These are phyloP conservation scores for Anguilla obscura DNA, from an alignment of 2,797 vertebrate genomes.

Conservation along the genomic window DNA sequence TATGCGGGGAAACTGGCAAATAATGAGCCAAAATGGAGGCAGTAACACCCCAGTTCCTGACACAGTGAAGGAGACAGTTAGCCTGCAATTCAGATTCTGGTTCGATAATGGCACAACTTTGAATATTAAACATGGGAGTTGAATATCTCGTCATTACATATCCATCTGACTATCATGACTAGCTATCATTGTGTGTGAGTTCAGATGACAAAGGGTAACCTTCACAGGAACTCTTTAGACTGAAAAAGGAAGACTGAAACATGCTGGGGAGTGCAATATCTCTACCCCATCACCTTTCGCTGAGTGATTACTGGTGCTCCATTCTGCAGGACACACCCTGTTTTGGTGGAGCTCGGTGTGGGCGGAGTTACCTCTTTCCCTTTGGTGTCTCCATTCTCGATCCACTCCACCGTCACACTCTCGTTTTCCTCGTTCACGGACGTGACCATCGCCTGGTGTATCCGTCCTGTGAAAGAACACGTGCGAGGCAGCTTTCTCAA, in stretches of 20 bases:
- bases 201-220: not conserved
- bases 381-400: slow-evolving; percentile 98
- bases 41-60: not conserved
- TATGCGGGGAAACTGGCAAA: not conserved
- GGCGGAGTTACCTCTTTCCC: slow-evolving; percentile 86
- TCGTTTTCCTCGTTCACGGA: slow-evolving; percentile 95
- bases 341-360: not conserved
- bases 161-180: too few relatives aligned
- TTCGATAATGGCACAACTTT: not conserved
- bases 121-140: not conserved
- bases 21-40: not conserved
- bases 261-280: not conserved
- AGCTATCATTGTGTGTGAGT: not conserved
- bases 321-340: not conserved
- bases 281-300: not conserved
- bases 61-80: not conserved
- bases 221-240: not conserved
- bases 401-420: slow-evolving; percentile 97
- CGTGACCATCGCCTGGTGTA: slow-evolving; percentile 99
- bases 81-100: not conserved
- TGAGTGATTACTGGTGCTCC: not conserved
- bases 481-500: not conserved
- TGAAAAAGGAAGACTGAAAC: not conserved
- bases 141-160: not conserved
- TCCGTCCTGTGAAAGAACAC: slow-evolving; percentile 79